These are phyloP conservation scores for Dicrurus megarhynchus DNA, from an alignment of 2,113 vertebrate genomes.

Conservation along the genomic window DNA sequence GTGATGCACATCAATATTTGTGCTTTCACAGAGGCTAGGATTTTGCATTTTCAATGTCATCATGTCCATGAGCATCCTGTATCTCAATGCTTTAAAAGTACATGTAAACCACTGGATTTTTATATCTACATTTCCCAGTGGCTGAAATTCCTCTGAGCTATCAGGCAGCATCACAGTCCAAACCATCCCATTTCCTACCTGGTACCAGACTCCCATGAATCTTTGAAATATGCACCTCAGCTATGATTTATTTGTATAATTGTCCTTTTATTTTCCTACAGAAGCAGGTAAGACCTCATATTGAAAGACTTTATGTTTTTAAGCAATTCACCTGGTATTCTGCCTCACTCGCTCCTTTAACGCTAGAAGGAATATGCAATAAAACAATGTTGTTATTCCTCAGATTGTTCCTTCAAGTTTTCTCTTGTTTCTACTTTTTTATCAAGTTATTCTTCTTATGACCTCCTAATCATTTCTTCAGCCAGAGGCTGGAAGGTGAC, in stretches of 20 bases:
- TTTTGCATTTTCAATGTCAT: background rate
- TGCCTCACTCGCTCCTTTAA: background rate
- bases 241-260: conserved; percentile 37
- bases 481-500: background rate
- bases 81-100: background rate
- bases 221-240: background rate
- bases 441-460: background rate
- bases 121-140: background rate
- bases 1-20: conserved; percentile 45
- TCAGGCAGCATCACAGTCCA: background rate
- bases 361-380: background rate
- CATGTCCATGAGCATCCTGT: background rate
- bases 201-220: background rate
- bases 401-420: background rate
- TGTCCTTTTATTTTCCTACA: conserved; percentile 29
- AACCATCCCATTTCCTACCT: background rate
- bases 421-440: background rate
- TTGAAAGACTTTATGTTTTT: conserved; percentile 5
- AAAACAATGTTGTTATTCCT: background rate
- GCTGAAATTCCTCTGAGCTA: background rate
- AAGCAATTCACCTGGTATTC: background rate
- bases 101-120: background rate
- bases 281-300: background rate
- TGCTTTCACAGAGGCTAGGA: background rate
- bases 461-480: background rate